Conservation (phyloP, 2,797 vertebrate species). For the Avahi laniger region DNA sequence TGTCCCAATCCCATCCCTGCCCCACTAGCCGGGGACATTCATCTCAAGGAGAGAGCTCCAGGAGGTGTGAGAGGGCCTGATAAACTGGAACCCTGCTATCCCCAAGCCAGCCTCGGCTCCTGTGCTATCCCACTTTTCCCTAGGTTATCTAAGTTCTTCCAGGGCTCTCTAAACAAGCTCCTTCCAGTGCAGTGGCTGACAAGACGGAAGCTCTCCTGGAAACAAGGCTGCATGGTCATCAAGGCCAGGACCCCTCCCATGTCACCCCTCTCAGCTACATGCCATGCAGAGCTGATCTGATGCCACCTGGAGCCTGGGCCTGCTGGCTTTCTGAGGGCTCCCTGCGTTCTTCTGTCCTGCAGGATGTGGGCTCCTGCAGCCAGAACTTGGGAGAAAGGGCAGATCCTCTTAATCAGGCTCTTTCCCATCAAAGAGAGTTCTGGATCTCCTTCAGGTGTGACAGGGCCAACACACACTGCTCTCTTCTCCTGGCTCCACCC, state of each 20-base stretch:
- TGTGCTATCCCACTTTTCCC: not conserved
- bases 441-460: conserved; percentile 12
- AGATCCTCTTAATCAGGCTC: not conserved
- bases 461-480: not conserved
- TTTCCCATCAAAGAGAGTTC: not conserved
- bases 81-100: not conserved
- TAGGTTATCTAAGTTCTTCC: not conserved
- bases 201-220: not conserved
- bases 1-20: not conserved
- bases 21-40: not conserved
- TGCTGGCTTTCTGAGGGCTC: not conserved
- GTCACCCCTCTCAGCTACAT: not conserved
- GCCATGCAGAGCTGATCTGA: fast-evolving
- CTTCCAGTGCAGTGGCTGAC: not conserved
- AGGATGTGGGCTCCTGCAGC: not conserved
- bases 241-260: not conserved
- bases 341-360: not conserved
- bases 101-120: not conserved
- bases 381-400: not conserved
- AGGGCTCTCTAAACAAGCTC: not conserved
- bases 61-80: fast-evolving
- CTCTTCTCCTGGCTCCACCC: not conserved
- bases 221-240: not conserved
- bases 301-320: not conserved
- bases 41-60: not conserved